phyloP scores from a whole-genome alignment of 2,888 invertebrate genomes.

The Tineola bisselliella region DNA sequence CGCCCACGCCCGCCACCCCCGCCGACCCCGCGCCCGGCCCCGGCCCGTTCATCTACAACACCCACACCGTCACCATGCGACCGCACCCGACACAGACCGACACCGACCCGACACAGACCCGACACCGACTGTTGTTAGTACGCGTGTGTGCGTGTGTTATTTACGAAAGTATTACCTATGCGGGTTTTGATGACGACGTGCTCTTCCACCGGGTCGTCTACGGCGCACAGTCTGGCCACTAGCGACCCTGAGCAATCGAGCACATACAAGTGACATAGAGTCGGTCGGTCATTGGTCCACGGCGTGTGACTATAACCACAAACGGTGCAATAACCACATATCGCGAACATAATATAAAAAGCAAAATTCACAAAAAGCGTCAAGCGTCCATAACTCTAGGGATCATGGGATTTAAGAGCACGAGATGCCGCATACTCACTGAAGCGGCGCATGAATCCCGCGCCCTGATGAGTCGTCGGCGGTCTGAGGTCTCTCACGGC shows the following conservation, averaged over 20 bases:
- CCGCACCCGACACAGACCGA: constrained; percentile 13
- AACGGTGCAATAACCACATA: neutral
- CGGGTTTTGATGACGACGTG: constrained; percentile 14
- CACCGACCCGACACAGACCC: constrained; percentile 10
- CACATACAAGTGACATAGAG: too few species aligned
- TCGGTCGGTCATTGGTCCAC: too few species aligned
- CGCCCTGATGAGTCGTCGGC: constrained; percentile 48
- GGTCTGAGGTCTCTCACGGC: constrained; percentile 38
- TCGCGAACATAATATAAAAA: neutral
- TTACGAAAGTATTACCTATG: constrained; percentile 26
- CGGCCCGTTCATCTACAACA: constrained; percentile 80
- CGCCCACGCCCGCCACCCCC: constrained; percentile 22
- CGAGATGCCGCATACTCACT: constrained; percentile 74
- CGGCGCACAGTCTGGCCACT: constrained; percentile 42
- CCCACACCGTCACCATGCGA: constrained; percentile 15
- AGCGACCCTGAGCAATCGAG: constrained; percentile 42
- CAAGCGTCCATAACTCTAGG: too few species aligned
- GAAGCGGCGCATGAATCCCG: constrained; percentile 85
- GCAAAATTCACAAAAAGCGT: neutral
- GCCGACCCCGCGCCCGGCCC: constrained; percentile 38
- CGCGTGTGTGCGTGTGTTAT: constrained; percentile 19
- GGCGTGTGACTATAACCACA: neutral
- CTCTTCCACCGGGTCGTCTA: constrained; percentile 20
- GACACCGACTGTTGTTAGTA: constrained; percentile 21
- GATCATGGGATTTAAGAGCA: constrained; percentile 17